phyloP scores from a whole-genome alignment of 2,113 vertebrate species.

The cattle (Bos taurus) region DNA sequence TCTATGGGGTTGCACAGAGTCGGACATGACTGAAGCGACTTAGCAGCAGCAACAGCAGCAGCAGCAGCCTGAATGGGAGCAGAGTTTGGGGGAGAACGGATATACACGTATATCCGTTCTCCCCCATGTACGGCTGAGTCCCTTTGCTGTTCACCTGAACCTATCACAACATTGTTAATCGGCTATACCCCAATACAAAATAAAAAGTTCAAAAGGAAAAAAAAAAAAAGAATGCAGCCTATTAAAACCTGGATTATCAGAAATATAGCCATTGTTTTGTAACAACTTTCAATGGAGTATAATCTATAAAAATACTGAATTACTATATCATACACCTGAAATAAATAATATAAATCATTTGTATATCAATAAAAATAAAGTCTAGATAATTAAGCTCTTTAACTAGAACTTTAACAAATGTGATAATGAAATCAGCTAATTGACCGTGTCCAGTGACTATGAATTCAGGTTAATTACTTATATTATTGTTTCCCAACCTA shows the following conservation, averaged over 20 bases:
- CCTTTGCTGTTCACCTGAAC: background rate
- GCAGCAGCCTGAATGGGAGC: background rate
- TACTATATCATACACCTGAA: background rate
- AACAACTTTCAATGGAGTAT: background rate
- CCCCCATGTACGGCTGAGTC: background rate
- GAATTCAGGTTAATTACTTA: background rate
- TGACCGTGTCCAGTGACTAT: background rate
- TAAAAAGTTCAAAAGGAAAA: background rate
- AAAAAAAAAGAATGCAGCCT: background rate
- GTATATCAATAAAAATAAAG: background rate
- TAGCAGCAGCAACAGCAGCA: too few species aligned
- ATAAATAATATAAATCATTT: background rate
- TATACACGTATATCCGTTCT: too few species aligned
- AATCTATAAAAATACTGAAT: background rate
- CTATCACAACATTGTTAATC: background rate
- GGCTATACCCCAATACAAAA: background rate
- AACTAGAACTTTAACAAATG: background rate
- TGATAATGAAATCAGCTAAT: background rate
- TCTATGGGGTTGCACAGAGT: too few species aligned
- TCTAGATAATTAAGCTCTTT: background rate
- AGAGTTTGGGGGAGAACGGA: background rate
- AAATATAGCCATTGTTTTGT: background rate
- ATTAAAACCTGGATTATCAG: background rate
- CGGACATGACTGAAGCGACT: rapidly evolving
- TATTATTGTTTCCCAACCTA: background rate